phyloP scores from a whole-genome alignment of 2,797 vertebrate species.

The Geotrypetes seraphini region DNA sequence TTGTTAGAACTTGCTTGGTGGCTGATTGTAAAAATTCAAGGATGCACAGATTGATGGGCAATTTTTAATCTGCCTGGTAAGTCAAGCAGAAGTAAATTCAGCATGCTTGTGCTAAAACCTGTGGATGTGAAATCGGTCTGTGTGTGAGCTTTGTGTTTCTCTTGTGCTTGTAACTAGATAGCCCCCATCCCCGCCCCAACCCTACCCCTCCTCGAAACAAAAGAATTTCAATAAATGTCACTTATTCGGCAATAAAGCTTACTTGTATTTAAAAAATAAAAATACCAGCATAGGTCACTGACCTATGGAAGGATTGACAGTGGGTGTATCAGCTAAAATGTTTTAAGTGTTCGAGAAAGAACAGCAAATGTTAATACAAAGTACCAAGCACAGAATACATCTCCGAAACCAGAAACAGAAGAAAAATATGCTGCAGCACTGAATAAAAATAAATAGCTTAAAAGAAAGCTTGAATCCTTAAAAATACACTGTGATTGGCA shows the following conservation, averaged over 20 bases:
- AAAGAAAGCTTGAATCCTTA: too few species aligned
- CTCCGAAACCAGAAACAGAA: too few species aligned
- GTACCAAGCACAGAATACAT: too few species aligned
- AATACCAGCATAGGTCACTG: slow-evolving; percentile 41
- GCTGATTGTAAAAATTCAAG: slow-evolving; percentile 13
- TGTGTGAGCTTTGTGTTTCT: slow-evolving; percentile 53
- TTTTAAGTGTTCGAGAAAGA: slow-evolving; percentile 10
- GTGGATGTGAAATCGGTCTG: slow-evolving; percentile 54
- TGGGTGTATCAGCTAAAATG: slow-evolving; percentile 32
- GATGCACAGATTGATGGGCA: slow-evolving; percentile 21
- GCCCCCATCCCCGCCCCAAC: too few species aligned
- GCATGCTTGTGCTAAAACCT: slow-evolving; percentile 50
- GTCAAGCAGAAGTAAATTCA: slow-evolving; percentile 47
- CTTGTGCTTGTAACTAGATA: slow-evolving; percentile 44
- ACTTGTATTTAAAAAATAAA: too few species aligned
- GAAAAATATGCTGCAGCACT: too few species aligned
- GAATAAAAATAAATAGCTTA: too few species aligned
- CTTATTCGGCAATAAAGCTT: slow-evolving; percentile 38
- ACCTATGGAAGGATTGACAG: slow-evolving; percentile 35
- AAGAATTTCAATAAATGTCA: slow-evolving; percentile 63
- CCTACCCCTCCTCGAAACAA: slow-evolving; percentile 40
- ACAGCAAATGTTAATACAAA: too few species aligned
- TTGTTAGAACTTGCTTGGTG: slow-evolving; percentile 29
- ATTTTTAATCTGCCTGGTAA: slow-evolving; percentile 43
- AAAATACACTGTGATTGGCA: too few species aligned